Evolutionary conservation across 2,113 vertebrate genomes (phyloP).

Genomic region (Microtus ochrogaster): DNA sequence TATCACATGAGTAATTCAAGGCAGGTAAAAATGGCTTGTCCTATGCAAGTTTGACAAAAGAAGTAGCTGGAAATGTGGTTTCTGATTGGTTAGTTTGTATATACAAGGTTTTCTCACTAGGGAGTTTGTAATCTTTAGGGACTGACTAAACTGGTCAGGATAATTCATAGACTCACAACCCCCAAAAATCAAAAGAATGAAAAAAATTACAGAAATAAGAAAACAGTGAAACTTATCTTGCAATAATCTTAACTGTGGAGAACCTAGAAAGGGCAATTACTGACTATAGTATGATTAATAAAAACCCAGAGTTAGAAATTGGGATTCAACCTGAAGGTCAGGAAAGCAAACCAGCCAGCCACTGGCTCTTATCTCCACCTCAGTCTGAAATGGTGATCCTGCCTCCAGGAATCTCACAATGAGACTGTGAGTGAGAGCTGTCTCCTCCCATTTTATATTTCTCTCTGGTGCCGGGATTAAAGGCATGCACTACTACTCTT

Average conservation of each 20-base stretch:
- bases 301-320: too few relatives aligned
- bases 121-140: not conserved
- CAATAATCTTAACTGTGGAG: not conserved
- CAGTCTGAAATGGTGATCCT: too few relatives aligned
- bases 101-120: not conserved
- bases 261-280: not conserved
- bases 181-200: not conserved
- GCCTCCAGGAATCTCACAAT: too few relatives aligned
- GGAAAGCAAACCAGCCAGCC: too few relatives aligned
- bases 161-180: not conserved
- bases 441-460: too few relatives aligned
- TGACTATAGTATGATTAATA: not conserved
- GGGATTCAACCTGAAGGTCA: too few relatives aligned
- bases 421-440: too few relatives aligned
- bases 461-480: too few relatives aligned
- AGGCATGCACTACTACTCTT: too few relatives aligned
- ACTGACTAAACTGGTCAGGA: not conserved
- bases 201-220: not conserved
- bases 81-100: not conserved
- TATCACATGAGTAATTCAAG: not conserved
- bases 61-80: too few relatives aligned
- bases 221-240: not conserved
- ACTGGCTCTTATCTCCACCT: too few relatives aligned
- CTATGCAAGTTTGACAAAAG: not conserved
- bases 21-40: not conserved